Evolutionary conservation across 2,888 invertebrate genomes (phyloP).

Genomic region (Serrognathus titanus): DNA sequence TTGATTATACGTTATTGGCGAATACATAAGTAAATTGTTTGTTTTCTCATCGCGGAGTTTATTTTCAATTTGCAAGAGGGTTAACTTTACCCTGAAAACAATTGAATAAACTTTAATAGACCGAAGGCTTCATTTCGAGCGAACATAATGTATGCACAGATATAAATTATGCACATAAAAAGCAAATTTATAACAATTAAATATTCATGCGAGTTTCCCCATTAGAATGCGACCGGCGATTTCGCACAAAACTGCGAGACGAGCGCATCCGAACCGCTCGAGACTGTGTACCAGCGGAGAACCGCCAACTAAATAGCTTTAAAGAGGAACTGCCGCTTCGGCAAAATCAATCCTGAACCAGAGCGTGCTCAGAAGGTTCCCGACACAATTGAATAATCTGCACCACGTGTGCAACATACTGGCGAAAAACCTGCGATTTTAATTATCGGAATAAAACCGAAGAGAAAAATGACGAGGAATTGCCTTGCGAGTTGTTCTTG

Average conservation of each 20-base stretch:
- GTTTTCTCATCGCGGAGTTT: too few relatives aligned
- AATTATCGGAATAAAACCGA: not conserved
- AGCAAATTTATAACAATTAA: constrained; percentile 1
- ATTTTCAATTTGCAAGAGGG: too few relatives aligned
- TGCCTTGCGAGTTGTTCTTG: too few relatives aligned
- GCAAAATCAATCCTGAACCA: constrained; percentile 39
- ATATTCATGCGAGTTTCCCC: constrained; percentile 1
- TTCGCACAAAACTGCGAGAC: constrained; percentile 17
- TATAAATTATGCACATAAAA: not conserved
- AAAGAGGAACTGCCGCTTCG: constrained; percentile 40
- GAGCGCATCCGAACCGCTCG: constrained; percentile 26
- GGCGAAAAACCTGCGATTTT: not conserved
- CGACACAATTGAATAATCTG: constrained; percentile 13
- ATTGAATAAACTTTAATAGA: too few relatives aligned
- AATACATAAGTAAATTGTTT: too few relatives aligned
- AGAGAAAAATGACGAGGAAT: too few relatives aligned
- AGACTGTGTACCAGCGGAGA: constrained; percentile 38
- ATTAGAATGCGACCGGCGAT: constrained; percentile 1
- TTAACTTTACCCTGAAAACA: too few relatives aligned
- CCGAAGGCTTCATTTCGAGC: too few relatives aligned
- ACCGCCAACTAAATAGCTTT: constrained; percentile 41
- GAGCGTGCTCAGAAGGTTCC: not conserved
- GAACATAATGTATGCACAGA: too few relatives aligned
- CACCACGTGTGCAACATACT: constrained; percentile 8
- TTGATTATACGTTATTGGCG: too few relatives aligned